These are phyloP conservation scores for Passer domesticus DNA, from an alignment of 2,113 vertebrate species.

Conservation along the genomic window DNA sequence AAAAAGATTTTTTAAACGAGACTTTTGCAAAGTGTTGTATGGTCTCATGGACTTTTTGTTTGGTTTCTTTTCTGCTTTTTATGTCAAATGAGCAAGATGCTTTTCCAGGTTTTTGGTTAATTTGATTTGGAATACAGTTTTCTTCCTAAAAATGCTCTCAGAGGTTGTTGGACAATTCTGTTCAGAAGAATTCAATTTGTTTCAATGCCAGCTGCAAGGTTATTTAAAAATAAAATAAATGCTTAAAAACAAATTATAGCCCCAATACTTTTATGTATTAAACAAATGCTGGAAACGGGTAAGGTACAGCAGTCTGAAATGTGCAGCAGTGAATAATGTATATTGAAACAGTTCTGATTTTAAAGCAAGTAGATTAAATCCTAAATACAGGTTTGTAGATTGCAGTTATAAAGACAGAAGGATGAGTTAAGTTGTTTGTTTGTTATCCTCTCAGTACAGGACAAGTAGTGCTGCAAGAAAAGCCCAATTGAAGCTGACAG, in stretches of 20 bases:
- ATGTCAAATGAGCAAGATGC: background rate
- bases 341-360: background rate
- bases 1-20: background rate
- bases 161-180: background rate
- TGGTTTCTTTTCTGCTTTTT: background rate
- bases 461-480: conserved; percentile 59
- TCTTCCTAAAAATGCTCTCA: background rate
- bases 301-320: background rate
- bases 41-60: background rate
- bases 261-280: background rate
- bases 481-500: conserved; percentile 73
- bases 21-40: background rate
- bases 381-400: background rate
- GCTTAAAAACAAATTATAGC: background rate
- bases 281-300: background rate
- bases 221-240: background rate
- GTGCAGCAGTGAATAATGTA: background rate
- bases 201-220: background rate
- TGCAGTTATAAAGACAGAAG: conserved; percentile 42
- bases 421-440: conserved; percentile 23
- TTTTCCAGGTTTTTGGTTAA: background rate
- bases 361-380: background rate
- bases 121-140: background rate
- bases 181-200: background rate
- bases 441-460: conserved; percentile 63